Evolutionary conservation across 64 coral and sea anemone genomes (phyloP).

Genomic region (Cladopsammia gracilis): DNA sequence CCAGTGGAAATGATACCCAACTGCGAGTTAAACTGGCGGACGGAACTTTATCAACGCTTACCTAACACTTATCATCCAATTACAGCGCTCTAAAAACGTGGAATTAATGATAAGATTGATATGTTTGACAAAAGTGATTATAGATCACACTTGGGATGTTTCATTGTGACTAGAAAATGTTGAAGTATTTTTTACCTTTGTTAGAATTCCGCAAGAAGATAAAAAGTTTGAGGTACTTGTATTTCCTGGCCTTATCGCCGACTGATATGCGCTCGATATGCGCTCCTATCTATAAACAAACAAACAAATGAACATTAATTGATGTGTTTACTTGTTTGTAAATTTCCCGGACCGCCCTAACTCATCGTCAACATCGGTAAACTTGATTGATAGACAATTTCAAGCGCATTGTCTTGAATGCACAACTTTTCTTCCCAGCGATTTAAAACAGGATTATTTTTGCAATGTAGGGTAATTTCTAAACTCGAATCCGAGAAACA

Average conservation of each 20-base stretch:
- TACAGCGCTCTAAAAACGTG: conserved; percentile 46
- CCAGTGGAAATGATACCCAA: conserved; percentile 10
- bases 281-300: conserved; percentile 33
- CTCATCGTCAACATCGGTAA: background rate
- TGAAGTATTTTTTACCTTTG: background rate
- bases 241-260: conserved; percentile 19
- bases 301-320: conserved; percentile 78
- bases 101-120: conserved; percentile 52
- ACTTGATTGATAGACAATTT: background rate
- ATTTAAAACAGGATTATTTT: background rate
- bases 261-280: background rate
- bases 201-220: background rate
- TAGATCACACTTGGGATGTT: background rate
- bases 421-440: background rate
- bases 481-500: background rate
- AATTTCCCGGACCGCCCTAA: background rate
- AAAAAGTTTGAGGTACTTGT: background rate
- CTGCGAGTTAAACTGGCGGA: background rate
- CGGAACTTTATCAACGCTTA: conserved; percentile 44
- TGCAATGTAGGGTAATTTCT: background rate
- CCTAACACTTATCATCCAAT: conserved; percentile 64
- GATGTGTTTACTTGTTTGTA: conserved; percentile 44
- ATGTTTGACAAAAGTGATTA: conserved; percentile 21
- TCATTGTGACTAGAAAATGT: background rate
- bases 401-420: background rate